Base-by-base conservation (phyloP, 2,888 invertebrate genomes). In the Phorcus lineatus region DNA sequence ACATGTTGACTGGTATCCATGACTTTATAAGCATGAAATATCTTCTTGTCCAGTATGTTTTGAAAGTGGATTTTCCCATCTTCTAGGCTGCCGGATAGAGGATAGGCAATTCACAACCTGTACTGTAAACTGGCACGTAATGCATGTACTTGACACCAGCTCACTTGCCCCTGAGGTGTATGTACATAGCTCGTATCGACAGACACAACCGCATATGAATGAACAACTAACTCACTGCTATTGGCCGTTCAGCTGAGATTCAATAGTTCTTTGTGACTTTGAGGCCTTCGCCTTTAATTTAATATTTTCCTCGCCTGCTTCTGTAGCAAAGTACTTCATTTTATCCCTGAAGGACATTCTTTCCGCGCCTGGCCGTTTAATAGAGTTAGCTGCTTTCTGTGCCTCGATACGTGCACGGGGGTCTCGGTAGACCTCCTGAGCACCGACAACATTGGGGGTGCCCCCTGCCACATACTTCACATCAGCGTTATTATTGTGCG, bases 311-410 rank as follows among this genome's bases (percentile, higher is more conserved):
- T 98, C 98, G 62, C 99, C 99, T 17, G 98, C 96, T 94, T 99
- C 98, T 94, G 97, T 95, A 66, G 99, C 99, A 94, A 99, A 99
- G 97, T 99, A 97, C 94, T 98, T 98, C 98, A 99, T 99, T 94
- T 99, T 99, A 94, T 99, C 99, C 93, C 98, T 96, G 94, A 99
- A 99, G 81, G 97, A 97, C 83, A 99, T 95, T 90, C 98, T 97
- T 92, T 99, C 98, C 1, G 85, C 81, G 52, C 84, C 87, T 22
- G 85, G 83, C 24, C 80, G 78, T 77, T 86, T 86, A 19, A 67
- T 31, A 22, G 53, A 54, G 13, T 80, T 79, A 24, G 77, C 78
- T 28, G 89, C 88, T 81, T 90, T 90, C 81, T 97, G 97, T 1
- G 97, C 97, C 87, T 98, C 94, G n/a, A 97, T 96, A 81, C 96